Evolutionary conservation across 2,113 vertebrate genomes (phyloP).

Genomic region (Amazona vittata): DNA sequence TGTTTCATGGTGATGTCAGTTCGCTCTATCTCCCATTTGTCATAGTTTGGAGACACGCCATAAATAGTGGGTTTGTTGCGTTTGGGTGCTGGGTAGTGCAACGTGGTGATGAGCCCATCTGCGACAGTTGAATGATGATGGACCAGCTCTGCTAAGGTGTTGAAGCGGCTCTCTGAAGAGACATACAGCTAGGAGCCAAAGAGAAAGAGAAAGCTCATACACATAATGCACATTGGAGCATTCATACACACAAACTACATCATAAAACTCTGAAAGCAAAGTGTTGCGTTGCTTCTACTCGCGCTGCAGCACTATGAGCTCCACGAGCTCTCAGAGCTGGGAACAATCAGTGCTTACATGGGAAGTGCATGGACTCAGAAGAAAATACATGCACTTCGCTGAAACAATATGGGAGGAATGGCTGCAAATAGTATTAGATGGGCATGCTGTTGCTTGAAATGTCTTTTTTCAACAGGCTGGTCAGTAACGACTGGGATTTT

Average conservation of each 20-base stretch:
- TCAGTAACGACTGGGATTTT: not conserved
- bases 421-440: not conserved
- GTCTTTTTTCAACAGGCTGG: not conserved
- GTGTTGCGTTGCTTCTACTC: fast-evolving
- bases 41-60: constrained; percentile 96
- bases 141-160: constrained; percentile 94
- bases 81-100: constrained; percentile 97
- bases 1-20: constrained; percentile 99
- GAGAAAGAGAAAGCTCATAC: not conserved
- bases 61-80: constrained; percentile 99
- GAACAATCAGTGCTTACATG: not conserved
- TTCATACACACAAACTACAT: fast-evolving
- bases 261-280: fast-evolving
- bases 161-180: constrained; percentile 98
- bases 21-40: constrained; percentile 99
- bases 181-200: constrained; percentile 87
- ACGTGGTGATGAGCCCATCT: constrained; percentile 95
- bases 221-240: fast-evolving
- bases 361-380: constrained; percentile 8
- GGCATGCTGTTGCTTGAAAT: not conserved
- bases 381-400: not conserved
- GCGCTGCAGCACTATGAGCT: not conserved
- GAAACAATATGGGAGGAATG: not conserved
- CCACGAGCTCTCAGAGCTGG: not conserved
- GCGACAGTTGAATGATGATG: constrained; percentile 97